Evolutionary conservation across 1,140 invertebrate genomes (phyloP).

Genomic region (Plectrocnemia conspersa): DNA sequence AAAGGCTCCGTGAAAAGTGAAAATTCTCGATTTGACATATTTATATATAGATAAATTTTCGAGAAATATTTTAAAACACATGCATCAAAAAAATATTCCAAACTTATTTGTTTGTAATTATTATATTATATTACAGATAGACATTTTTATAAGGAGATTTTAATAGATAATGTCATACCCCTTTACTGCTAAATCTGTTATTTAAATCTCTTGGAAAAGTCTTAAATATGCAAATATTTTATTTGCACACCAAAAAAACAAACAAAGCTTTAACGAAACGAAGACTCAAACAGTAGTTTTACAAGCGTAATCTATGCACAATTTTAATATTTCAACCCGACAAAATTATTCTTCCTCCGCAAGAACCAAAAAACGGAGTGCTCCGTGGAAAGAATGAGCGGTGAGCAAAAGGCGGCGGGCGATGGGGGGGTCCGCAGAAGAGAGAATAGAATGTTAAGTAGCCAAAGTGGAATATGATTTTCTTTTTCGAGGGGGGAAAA

Average conservation of each 20-base stretch:
- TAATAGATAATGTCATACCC: too few relatives aligned
- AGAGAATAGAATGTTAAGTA: constrained; percentile 37
- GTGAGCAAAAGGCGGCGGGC: constrained; percentile 9
- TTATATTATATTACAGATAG: too few relatives aligned
- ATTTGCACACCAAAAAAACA: neutral
- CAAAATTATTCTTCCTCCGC: constrained; percentile 26
- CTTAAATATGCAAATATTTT: too few relatives aligned
- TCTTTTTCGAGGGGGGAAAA: constrained; percentile 26
- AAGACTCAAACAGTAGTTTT: constrained; percentile 3
- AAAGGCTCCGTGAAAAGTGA: too few relatives aligned
- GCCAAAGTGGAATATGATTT: constrained; percentile 37
- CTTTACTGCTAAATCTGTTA: too few relatives aligned
- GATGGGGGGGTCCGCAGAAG: constrained; percentile 6
- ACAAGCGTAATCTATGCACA: constrained; percentile 30
- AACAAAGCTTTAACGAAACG: neutral
- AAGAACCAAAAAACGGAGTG: neutral
- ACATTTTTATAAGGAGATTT: too few relatives aligned
- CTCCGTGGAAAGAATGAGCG: neutral
- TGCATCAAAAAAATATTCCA: too few relatives aligned
- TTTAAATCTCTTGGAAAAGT: too few relatives aligned
- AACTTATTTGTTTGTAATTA: too few relatives aligned
- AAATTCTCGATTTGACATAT: too few relatives aligned
- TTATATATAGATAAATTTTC: too few relatives aligned
- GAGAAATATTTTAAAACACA: too few relatives aligned
- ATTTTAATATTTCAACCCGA: constrained; percentile 34